Conservation (phyloP, 2,797 vertebrate species). For the Rhinophrynus dorsalis region DNA sequence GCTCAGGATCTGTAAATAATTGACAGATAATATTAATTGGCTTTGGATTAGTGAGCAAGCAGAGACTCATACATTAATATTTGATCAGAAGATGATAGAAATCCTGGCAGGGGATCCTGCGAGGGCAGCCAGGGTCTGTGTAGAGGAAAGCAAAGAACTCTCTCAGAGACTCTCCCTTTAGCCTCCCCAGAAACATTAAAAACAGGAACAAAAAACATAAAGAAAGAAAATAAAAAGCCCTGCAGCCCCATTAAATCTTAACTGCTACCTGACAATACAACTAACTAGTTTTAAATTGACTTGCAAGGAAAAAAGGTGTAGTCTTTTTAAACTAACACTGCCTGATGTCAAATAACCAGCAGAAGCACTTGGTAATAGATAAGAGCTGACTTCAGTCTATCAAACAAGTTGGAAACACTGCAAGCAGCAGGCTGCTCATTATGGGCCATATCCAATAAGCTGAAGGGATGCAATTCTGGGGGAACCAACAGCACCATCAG, state of each 20-base stretch:
- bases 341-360: slow-evolving; percentile 36
- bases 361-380: slow-evolving; percentile 20
- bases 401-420: slow-evolving; percentile 48
- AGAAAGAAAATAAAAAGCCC: slow-evolving; percentile 68
- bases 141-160: slow-evolving; percentile 88
- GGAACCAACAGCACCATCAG: too few relatives aligned
- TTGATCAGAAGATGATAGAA: slow-evolving; percentile 99
- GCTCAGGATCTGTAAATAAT: slow-evolving; percentile 99
- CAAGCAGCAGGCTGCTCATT: too few relatives aligned
- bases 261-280: slow-evolving; percentile 65
- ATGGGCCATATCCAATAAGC: too few relatives aligned
- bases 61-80: slow-evolving; percentile 99
- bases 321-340: slow-evolving; percentile 36
- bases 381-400: not conserved
- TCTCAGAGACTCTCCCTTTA: slow-evolving; percentile 71
- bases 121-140: slow-evolving; percentile 94
- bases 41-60: slow-evolving; percentile 99
- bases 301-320: slow-evolving; percentile 28
- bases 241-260: slow-evolving; percentile 69
- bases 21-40: slow-evolving; percentile 99
- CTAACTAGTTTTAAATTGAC: slow-evolving; percentile 74
- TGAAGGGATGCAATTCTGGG: too few relatives aligned
- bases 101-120: slow-evolving; percentile 95
- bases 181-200: slow-evolving; percentile 74
- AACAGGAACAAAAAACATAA: slow-evolving; percentile 59